Evolutionary conservation across 2,888 invertebrate genomes (phyloP).

Genomic region (Dromius quadrimaculatus): DNA sequence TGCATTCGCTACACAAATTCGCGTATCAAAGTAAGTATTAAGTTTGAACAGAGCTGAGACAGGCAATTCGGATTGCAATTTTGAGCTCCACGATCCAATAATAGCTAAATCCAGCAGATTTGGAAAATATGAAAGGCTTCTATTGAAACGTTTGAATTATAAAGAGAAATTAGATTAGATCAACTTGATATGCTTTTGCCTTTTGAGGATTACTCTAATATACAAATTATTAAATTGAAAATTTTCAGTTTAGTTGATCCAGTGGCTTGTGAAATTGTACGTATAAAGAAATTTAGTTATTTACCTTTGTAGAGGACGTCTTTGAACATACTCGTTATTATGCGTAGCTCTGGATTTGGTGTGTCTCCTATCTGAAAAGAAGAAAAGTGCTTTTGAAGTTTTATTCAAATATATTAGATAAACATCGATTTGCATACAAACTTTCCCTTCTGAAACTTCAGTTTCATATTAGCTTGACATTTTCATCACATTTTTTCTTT

Average conservation of each 20-base stretch:
- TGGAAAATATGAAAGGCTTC: slow-evolving; percentile 32
- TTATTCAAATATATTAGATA: neutral
- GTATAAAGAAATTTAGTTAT: slow-evolving; percentile 57
- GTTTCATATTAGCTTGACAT: too few species aligned
- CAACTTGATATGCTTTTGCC: slow-evolving; percentile 6
- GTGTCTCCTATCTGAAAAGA: slow-evolving; percentile 85
- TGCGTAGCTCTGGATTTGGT: slow-evolving; percentile 86
- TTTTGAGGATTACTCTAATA: slow-evolving; percentile 35
- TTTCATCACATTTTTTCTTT: too few species aligned
- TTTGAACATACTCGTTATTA: slow-evolving; percentile 88
- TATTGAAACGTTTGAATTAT: slow-evolving; percentile 28
- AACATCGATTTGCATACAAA: too few species aligned
- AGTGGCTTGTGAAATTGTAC: slow-evolving; percentile 27
- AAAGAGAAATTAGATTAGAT: slow-evolving; percentile 36
- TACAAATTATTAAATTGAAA: slow-evolving; percentile 40
- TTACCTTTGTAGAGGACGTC: slow-evolving; percentile 89
- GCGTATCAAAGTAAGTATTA: slow-evolving; percentile 43
- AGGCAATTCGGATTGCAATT: slow-evolving; percentile 44
- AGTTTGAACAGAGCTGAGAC: slow-evolving; percentile 35
- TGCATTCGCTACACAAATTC: slow-evolving; percentile 21
- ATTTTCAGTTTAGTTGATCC: slow-evolving; percentile 38
- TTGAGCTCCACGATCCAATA: slow-evolving; percentile 30
- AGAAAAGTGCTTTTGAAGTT: slow-evolving; percentile 49
- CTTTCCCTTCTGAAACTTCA: too few species aligned
- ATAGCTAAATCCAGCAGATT: slow-evolving; percentile 32